Base-by-base conservation (phyloP, 2,113 vertebrate species). In the Rhipidura dahli region DNA sequence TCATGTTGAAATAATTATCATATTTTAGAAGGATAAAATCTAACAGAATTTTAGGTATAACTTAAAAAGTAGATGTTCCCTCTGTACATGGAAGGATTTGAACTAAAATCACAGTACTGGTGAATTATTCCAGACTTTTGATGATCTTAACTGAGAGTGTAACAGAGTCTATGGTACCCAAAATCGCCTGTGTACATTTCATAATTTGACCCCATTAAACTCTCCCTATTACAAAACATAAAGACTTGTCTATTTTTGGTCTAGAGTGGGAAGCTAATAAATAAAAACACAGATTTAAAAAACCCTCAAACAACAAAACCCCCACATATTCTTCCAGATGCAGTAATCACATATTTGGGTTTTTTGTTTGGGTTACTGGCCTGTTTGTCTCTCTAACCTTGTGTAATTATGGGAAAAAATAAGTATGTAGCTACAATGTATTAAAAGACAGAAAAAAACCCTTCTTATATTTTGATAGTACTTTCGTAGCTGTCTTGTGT, bases 371-470 rank as follows among this genome's bases (percentile, higher is more conserved):
- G 19, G n/a, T 15, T 28, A 18, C 16, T 49, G 26, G 12, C 37
- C 56, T 73, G 27, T 69, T 85, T 31, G 5, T 40, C 17, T 33
- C 50, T 45, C 35, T 81, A 86, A 81, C 22, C 27, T 49, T 47
- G 17, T 47, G 57, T 47, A 53, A 51, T 80, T 88, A 70, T 33
- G 20, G 47, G 66, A 51, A 83, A 49, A 37, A 45, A 16, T 37
- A 82, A 68, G 4, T 35, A 61, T 0, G 0, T 28, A 51, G 31
- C 27, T 57, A 33, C 13, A 40, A 27, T 19, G 4, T 40, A 44
- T 42, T 50, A 53, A 73, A 91, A 93, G 28, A 1, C 26, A 76
- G 39, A 9, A 65, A 72, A 68, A 27, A 37, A 2, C 0, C 3
- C 19, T 44, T 50, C 19, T 64, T 4, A 4, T 45, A 15, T 37